These are phyloP conservation scores for Monochamus saltuarius DNA, from an alignment of 1,140 invertebrate species.

Conservation along the genomic window DNA sequence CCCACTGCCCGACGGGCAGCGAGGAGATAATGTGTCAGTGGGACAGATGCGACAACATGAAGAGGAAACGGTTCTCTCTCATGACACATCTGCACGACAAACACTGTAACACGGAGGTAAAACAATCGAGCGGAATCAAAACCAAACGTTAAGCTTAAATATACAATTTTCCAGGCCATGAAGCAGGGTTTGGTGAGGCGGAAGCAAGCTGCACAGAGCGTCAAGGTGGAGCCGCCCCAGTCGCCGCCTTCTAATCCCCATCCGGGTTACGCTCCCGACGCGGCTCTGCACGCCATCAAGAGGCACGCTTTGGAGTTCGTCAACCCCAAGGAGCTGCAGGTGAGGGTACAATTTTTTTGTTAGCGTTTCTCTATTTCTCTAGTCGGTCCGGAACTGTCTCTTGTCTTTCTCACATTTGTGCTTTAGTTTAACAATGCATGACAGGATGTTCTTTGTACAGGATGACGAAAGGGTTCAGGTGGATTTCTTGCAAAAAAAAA, in stretches of 20 bases:
- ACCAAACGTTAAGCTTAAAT: neutral
- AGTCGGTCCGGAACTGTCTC: too few species aligned
- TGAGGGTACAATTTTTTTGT: slow-evolving; percentile 49
- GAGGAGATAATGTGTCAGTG: slow-evolving; percentile 73
- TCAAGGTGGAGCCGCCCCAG: slow-evolving; percentile 59
- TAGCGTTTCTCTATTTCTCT: neutral
- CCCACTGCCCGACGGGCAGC: slow-evolving; percentile 71
- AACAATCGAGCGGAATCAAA: slow-evolving; percentile 34
- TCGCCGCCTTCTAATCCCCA: slow-evolving; percentile 53
- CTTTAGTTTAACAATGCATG: too few species aligned
- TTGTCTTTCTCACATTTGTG: too few species aligned
- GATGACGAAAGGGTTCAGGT: too few species aligned
- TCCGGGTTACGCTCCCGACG: slow-evolving; percentile 74
- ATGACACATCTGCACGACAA: slow-evolving; percentile 92
- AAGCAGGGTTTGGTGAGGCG: slow-evolving; percentile 62
- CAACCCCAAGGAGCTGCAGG: slow-evolving; percentile 86
- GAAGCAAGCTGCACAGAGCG: slow-evolving; percentile 63
- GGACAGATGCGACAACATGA: slow-evolving; percentile 83
- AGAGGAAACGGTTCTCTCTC: slow-evolving; percentile 83
- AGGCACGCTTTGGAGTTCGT: slow-evolving; percentile 88
- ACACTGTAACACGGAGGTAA: slow-evolving; percentile 81
- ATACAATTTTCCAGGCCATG: slow-evolving; percentile 56
- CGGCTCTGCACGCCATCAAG: slow-evolving; percentile 92
- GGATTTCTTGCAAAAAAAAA: too few species aligned
- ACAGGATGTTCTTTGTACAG: too few species aligned